Percentiles rank a stretch among this genome's conserved stretches.
Conservation (phyloP, 1,140 invertebrate species). For the Drosophila baimaii region DNA sequence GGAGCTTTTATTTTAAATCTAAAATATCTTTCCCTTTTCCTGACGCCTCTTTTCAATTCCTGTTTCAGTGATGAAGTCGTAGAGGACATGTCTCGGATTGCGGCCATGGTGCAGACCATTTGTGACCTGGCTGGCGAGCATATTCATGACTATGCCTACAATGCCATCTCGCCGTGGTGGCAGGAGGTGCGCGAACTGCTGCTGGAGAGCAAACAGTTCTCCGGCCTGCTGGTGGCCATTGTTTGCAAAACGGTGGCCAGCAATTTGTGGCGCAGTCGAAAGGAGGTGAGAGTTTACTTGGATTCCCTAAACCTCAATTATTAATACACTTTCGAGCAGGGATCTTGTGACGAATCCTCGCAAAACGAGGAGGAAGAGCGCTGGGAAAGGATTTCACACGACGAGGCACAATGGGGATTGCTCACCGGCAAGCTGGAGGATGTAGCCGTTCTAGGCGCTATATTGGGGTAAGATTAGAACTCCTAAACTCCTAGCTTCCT, state of each 20-base stretch:
- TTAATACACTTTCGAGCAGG: constrained; percentile 26
- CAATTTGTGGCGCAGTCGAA: constrained; percentile 84
- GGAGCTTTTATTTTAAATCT: neutral
- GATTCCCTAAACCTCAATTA: neutral
- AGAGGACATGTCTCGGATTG: constrained; percentile 79
- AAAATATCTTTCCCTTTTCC: neutral
- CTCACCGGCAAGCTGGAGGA: constrained; percentile 95
- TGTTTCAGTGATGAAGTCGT: constrained; percentile 76
- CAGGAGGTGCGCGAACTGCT: constrained; percentile 88
- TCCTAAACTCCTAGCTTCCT: too few relatives aligned
- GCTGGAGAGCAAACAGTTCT: constrained; percentile 88
- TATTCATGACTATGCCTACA: constrained; percentile 86
- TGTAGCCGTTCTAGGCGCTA: constrained; percentile 90
- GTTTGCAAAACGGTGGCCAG: constrained; percentile 90
- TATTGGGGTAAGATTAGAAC: constrained; percentile 84
- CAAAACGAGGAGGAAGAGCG: constrained; percentile 86
- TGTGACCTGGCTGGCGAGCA: constrained; percentile 75
- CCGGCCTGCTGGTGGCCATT: constrained; percentile 90
- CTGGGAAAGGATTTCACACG: constrained; percentile 94
- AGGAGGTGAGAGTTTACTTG: constrained; percentile 40
- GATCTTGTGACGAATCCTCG: constrained; percentile 83
- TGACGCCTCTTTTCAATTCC: neutral
- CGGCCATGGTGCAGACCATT: constrained; percentile 68
- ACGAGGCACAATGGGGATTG: constrained; percentile 93
- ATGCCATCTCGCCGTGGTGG: constrained; percentile 91